Conservation (phyloP, 1,140 invertebrate species). For the Dryas iulia region DNA sequence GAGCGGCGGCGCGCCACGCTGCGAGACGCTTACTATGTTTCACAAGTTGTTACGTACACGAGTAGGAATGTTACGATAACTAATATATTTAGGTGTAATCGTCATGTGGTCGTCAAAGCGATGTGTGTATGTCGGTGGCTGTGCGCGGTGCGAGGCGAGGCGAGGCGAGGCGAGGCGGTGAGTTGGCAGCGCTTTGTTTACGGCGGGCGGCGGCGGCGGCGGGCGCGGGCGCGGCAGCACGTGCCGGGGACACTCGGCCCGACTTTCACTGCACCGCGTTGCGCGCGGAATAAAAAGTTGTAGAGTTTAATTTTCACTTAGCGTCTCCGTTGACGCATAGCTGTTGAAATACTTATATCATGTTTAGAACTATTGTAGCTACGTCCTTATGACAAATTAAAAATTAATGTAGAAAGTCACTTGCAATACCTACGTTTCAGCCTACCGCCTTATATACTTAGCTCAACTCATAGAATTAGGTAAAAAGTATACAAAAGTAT, state of each 20-base stretch:
- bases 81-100: neutral
- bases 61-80: neutral
- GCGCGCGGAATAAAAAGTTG: constrained; percentile 30
- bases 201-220: constrained; percentile 41
- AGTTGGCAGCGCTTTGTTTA: constrained; percentile 58
- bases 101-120: too few species aligned
- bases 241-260: constrained; percentile 9
- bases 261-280: constrained; percentile 30
- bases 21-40: too few species aligned
- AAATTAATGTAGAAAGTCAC: too few species aligned
- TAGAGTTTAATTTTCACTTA: constrained; percentile 32
- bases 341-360: neutral
- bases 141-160: too few species aligned
- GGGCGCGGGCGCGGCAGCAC: constrained; percentile 12
- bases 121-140: too few species aligned
- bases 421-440: too few species aligned
- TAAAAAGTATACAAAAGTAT: too few species aligned
- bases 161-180: constrained; percentile 31
- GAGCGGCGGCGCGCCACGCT: constrained; percentile 36
- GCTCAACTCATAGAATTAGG: too few species aligned
- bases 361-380: neutral
- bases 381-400: neutral
- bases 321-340: constrained; percentile 4
- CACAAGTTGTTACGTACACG: too few species aligned
- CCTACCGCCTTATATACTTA: too few species aligned